Percentiles rank a stretch among this genome's conserved stretches.
Evolutionary conservation across 2,888 invertebrate genomes (phyloP).

Genomic region (Ctenicera cuprea): DNA sequence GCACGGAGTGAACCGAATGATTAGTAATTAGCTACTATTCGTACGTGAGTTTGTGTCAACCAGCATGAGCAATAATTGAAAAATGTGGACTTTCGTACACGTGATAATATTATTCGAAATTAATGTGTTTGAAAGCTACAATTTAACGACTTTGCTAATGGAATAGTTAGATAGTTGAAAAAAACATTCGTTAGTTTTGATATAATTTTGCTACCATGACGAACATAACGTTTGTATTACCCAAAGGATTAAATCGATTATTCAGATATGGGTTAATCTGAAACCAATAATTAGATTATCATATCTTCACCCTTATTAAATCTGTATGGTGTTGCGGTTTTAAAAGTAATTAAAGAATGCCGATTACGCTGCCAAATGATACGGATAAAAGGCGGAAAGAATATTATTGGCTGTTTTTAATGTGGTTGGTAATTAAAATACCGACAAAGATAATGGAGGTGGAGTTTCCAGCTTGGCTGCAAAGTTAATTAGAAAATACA

Average conservation of each 20-base stretch:
- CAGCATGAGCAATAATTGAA: no score
- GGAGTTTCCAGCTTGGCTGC: conserved; percentile 52
- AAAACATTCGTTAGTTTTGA: no score
- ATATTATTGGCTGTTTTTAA: conserved; percentile 55
- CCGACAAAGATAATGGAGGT: conserved; percentile 53
- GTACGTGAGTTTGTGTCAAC: no score
- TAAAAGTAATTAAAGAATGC: conserved; percentile 50
- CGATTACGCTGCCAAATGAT: conserved; percentile 45
- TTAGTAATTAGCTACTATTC: no score
- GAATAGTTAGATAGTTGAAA: background rate
- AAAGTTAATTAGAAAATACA: conserved; percentile 56
- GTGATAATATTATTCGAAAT: no score
- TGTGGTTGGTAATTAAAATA: conserved; percentile 53
- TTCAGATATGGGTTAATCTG: conserved; percentile 31
- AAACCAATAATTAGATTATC: conserved; percentile 48
- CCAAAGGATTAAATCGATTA: conserved; percentile 25
- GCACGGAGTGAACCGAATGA: no score
- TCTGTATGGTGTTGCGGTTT: conserved; percentile 45
- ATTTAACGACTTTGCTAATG: no score
- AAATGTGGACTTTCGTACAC: no score
- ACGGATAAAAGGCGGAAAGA: conserved; percentile 50
- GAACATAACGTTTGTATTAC: background rate
- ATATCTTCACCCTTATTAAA: conserved; percentile 47
- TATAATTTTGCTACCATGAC: no score
- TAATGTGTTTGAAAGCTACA: no score